Evolutionary conservation across 1,140 invertebrate species (phyloP).

Genomic region (Plutomurus gul): DNA sequence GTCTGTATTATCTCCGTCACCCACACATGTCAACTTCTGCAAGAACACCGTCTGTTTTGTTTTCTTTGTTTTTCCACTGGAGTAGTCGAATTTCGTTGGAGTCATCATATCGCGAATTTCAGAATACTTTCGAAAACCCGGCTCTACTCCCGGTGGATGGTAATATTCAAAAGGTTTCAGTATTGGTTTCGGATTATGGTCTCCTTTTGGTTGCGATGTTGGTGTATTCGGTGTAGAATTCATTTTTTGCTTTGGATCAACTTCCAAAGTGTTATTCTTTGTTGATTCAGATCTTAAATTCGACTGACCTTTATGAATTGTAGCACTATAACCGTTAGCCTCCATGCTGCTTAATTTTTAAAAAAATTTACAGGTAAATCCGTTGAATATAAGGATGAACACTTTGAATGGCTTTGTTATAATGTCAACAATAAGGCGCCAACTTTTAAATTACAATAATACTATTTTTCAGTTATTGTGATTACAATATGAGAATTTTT

Average conservation of each 20-base stretch:
- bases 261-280: too few relatives aligned
- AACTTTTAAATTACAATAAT: too few relatives aligned
- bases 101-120: constrained; percentile 10
- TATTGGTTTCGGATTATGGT: background rate
- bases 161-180: constrained; percentile 13
- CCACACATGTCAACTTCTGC: constrained; percentile 11
- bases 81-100: background rate
- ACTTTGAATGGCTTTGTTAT: too few relatives aligned
- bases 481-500: too few relatives aligned
- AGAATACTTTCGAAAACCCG: background rate
- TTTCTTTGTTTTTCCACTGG: background rate
- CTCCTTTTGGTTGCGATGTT: background rate
- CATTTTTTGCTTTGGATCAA: background rate
- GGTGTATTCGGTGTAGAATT: background rate
- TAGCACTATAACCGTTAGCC: too few relatives aligned
- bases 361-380: too few relatives aligned
- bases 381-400: too few relatives aligned
- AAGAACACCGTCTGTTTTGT: background rate
- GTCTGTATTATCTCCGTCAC: background rate
- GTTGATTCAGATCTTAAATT: background rate
- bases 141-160: background rate
- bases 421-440: too few relatives aligned
- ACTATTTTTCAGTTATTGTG: too few relatives aligned
- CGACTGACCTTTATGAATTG: too few relatives aligned
- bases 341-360: too few relatives aligned